A percentile compares a stretch with the other conserved stretches of the same genome.
Evolutionary conservation across 2,113 vertebrate genomes (phyloP).

Genomic region (Atrichornis clamosus): DNA sequence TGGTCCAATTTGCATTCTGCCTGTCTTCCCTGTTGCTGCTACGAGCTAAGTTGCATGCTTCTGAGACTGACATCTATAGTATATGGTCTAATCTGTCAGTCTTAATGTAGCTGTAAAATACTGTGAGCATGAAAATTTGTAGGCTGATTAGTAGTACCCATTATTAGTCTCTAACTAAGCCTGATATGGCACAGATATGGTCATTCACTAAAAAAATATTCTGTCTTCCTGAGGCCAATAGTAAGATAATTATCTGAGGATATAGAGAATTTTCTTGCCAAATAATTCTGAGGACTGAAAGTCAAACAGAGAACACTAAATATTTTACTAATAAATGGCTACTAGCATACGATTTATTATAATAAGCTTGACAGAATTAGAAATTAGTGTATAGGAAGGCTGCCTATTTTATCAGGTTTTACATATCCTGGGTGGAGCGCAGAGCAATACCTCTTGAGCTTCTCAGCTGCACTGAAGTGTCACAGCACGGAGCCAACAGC

Average conservation of each 20-base stretch:
- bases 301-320: neutral
- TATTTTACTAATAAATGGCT: neutral
- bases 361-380: neutral
- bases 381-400: neutral
- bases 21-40: neutral
- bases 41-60: neutral
- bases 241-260: neutral
- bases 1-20: neutral
- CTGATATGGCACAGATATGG: neutral
- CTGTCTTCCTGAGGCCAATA: neutral
- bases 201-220: neutral
- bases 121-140: neutral
- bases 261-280: neutral
- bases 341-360: neutral
- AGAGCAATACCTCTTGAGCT: neutral
- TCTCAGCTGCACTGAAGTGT: neutral
- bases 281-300: neutral
- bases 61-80: neutral
- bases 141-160: neutral
- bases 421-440: neutral
- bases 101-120: neutral
- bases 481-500: neutral
- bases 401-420: neutral
- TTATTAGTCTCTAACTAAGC: neutral
- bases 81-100: neutral